These are phyloP conservation scores for Drosophila rhopaloa DNA, from an alignment of 1,140 invertebrate genomes.

Conservation along the genomic window DNA sequence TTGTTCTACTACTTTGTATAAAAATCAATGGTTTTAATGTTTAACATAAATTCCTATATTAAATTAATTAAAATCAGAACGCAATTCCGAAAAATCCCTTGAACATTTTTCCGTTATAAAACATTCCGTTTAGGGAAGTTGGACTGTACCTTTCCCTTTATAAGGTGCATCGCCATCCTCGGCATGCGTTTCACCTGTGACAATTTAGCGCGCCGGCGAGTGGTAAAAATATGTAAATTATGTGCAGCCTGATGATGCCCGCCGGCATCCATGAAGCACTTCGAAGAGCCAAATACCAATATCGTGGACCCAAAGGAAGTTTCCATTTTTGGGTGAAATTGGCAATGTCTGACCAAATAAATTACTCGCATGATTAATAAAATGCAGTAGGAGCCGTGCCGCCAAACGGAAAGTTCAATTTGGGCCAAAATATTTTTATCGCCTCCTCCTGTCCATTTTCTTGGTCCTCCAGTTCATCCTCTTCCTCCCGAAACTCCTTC, in stretches of 20 bases:
- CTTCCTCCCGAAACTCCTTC: slow-evolving; percentile 25
- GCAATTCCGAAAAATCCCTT: too few species aligned
- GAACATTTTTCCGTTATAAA: too few species aligned
- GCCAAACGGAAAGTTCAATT: slow-evolving; percentile 65
- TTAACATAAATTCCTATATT: too few species aligned
- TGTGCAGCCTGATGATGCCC: slow-evolving; percentile 51
- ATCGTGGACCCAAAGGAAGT: slow-evolving; percentile 45
- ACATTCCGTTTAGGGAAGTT: slow-evolving; percentile 5
- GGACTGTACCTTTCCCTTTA: slow-evolving; percentile 8
- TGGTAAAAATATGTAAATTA: slow-evolving; percentile 75
- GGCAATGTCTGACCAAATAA: slow-evolving; percentile 76
- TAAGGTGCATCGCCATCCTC: slow-evolving; percentile 5
- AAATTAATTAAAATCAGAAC: too few species aligned
- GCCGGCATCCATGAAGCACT: slow-evolving; percentile 7
- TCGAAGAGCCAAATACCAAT: not conserved
- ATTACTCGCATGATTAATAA: slow-evolving; percentile 83
- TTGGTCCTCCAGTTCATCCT: not conserved
- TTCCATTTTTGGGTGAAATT: slow-evolving; percentile 79
- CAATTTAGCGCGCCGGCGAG: slow-evolving; percentile 63
- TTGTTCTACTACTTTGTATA: too few species aligned
- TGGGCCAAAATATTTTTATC: slow-evolving; percentile 82
- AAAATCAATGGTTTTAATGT: too few species aligned
- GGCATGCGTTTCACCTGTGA: slow-evolving; percentile 77
- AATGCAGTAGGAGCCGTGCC: slow-evolving; percentile 51
- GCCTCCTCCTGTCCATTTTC: slow-evolving; percentile 30